Conservation (phyloP, 1,140 invertebrate genomes). For the Meloidogyne exigua region DNA sequence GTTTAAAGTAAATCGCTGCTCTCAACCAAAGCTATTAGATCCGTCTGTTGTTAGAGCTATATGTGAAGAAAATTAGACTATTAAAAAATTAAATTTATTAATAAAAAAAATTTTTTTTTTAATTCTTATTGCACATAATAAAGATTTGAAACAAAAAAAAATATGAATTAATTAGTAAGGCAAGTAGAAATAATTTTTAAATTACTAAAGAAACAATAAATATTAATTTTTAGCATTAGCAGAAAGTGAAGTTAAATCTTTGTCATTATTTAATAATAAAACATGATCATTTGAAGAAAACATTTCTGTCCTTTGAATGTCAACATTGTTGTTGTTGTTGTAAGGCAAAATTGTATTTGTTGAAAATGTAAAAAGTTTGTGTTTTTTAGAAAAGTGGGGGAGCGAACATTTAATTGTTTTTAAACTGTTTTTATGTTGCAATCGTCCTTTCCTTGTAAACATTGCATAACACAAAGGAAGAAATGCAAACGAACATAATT, state of each 20-base stretch:
- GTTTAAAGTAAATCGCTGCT: slow-evolving; percentile 18
- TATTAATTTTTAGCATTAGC: background rate
- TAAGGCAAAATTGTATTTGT: background rate
- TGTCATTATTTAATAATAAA: background rate
- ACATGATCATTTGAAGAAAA: background rate
- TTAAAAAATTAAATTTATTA: background rate
- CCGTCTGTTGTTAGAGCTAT: slow-evolving; percentile 9
- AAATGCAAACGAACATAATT: slow-evolving; percentile 67
- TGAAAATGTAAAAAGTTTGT: background rate
- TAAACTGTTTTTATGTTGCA: slow-evolving; percentile 10
- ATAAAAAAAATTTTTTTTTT: background rate
- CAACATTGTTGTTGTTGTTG: background rate
- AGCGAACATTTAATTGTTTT: background rate
- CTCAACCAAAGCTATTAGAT: slow-evolving; percentile 24
- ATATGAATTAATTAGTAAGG: too few relatives aligned
- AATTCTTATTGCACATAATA: background rate
- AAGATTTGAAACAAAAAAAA: background rate
- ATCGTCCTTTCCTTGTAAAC: slow-evolving; percentile 44
- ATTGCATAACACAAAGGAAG: slow-evolving; percentile 65
- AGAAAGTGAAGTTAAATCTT: background rate
- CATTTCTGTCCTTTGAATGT: background rate
- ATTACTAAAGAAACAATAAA: too few relatives aligned
- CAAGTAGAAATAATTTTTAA: too few relatives aligned
- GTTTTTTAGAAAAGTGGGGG: background rate
- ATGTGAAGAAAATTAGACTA: slow-evolving; percentile 23